Percentiles rank a stretch among this genome's conserved stretches.
phyloP scores from a whole-genome alignment of 1,140 invertebrate genomes.

The Eurosta solidaginis region DNA sequence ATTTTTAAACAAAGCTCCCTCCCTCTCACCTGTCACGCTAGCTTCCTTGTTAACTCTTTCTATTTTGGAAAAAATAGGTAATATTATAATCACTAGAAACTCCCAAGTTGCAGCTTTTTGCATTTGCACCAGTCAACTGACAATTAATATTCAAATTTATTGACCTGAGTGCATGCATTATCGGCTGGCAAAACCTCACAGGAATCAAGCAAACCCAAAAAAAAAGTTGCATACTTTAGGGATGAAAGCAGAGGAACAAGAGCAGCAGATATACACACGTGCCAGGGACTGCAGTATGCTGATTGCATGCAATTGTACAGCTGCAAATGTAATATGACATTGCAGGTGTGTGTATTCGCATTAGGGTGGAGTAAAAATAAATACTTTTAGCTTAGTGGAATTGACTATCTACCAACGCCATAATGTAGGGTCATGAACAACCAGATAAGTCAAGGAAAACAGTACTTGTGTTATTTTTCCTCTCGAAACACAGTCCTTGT shows the following conservation, averaged over 20 bases:
- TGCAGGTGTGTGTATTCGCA: no score
- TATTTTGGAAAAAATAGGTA: neutral
- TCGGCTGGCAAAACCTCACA: constrained; percentile 38
- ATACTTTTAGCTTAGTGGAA: no score
- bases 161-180: constrained; percentile 59
- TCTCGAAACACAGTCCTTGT: no score
- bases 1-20: neutral
- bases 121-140: constrained; percentile 33
- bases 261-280: neutral
- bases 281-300: neutral
- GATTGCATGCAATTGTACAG: neutral
- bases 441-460: no score
- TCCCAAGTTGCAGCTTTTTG: neutral
- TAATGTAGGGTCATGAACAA: no score
- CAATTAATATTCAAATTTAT: constrained; percentile 61
- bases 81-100: neutral
- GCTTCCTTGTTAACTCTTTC: no score
- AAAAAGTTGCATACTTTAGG: neutral
- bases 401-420: no score
- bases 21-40: no score
- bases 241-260: neutral
- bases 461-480: no score
- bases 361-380: no score
- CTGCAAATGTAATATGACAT: neutral
- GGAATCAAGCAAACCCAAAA: neutral